Evolutionary conservation across 2,888 invertebrate species (phyloP).

Genomic region (Dicyrtomina minuta): DNA sequence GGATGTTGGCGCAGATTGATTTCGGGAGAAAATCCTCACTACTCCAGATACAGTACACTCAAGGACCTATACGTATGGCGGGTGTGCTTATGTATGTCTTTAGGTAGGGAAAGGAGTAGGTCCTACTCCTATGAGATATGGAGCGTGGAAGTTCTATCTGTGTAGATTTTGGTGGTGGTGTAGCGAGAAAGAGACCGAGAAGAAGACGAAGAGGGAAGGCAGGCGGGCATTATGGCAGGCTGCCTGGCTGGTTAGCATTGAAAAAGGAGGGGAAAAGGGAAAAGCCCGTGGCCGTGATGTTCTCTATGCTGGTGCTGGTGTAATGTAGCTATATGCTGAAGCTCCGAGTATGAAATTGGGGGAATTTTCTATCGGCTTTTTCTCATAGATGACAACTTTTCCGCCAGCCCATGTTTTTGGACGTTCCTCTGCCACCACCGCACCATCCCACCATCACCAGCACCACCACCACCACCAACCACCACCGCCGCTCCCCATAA

Average conservation of each 20-base stretch:
- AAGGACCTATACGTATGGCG: too few species aligned
- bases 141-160: not conserved
- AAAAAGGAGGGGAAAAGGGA: slow-evolving; percentile 12
- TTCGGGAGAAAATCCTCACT: slow-evolving; percentile 25
- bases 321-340: too few species aligned
- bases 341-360: too few species aligned
- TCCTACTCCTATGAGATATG: not conserved
- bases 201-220: too few species aligned
- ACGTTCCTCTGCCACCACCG: not conserved
- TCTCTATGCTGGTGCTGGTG: too few species aligned
- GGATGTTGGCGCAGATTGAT: slow-evolving; percentile 41
- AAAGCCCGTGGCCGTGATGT: slow-evolving; percentile 7
- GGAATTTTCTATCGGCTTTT: slow-evolving; percentile 8
- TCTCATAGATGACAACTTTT: slow-evolving; percentile 23
- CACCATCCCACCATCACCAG: not conserved
- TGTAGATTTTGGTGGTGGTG: slow-evolving; percentile 12
- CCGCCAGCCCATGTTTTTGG: slow-evolving; percentile 19
- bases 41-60: not conserved
- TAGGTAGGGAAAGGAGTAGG: too few species aligned
- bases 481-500: slow-evolving; percentile 13
- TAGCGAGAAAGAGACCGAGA: too few species aligned
- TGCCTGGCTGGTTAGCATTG: too few species aligned
- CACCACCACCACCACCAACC: slow-evolving; percentile 8
- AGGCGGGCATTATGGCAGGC: too few species aligned
- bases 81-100: too few species aligned